Evolutionary conservation across 2,888 invertebrate genomes (phyloP), one percentile per base, ranked within the genome.

Genomic region (Aporophyla nigra): DNA sequence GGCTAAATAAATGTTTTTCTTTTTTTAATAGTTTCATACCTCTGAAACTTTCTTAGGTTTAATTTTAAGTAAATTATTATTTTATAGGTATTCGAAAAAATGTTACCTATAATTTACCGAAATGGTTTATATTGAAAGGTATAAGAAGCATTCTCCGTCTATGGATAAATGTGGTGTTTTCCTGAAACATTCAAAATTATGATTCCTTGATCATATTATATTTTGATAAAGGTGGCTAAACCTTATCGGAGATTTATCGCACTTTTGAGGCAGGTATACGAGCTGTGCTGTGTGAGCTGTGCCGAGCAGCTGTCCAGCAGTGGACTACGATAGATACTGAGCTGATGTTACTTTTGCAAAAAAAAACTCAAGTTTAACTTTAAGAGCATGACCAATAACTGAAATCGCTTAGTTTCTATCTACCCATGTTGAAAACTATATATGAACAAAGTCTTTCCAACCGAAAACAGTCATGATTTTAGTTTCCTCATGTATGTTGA

Each of bases 381-480:
- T 0, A 59, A 10, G 19, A 27, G 59, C 19, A 19, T 5, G 19
- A 33, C 10, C n/a, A 62, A 62, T 14, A 40, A 33, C 43, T 43
- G 5, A 6, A 54, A 51, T 12, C 33, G 4, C 56, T 61, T 66
- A 19, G 61, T 71, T 53, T 61, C 0, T 7, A 27, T 54, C 0
- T n/a, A 66, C 1, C 10, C 0, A 16, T 56, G 9, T 40, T 7
- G 27, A 16, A 79, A 61, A 62, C 12, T 53, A 61, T 46, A 14
- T 53, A 61, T 46, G 19, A 40, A n/a, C 51, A 24, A 54, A 46
- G 51, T 61, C 19, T 67, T 43, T 51, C 67, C 14, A 27, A 62
- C 21, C 1, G 14, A 59, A 67, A 79, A 43, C n/a, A 53, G n/a
- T 12, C 12, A 43, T n/a, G 33, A 21, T 61, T 79, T 80, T 33